These are phyloP conservation scores for Fulica atra DNA, from an alignment of 2,113 vertebrate genomes.

Conservation along the genomic window DNA sequence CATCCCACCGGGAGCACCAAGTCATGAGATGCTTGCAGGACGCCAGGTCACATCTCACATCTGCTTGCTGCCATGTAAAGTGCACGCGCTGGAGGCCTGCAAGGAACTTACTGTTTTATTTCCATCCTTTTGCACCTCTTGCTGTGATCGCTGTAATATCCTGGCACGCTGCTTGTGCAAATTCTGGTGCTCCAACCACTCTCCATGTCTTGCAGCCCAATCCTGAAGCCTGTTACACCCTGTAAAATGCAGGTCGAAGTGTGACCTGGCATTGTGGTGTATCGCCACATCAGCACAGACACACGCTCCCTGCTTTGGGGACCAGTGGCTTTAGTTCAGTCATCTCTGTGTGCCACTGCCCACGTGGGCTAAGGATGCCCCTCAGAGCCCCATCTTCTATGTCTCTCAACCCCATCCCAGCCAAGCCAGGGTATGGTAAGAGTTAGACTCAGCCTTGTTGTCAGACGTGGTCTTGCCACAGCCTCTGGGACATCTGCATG, in stretches of 20 bases:
- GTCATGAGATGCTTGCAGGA: not conserved
- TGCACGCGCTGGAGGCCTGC: not conserved
- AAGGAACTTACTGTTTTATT: not conserved
- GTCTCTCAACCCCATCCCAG: not conserved
- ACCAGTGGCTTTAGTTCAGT: not conserved
- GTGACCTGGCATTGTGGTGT: not conserved
- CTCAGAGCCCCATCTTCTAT: not conserved
- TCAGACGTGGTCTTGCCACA: not conserved
- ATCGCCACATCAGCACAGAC: not conserved
- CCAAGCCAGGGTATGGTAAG: not conserved
- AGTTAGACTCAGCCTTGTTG: not conserved
- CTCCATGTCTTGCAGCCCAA: not conserved
- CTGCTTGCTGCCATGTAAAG: not conserved
- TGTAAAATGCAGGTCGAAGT: not conserved
- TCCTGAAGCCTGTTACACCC: not conserved
- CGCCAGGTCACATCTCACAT: not conserved
- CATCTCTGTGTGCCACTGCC: not conserved
- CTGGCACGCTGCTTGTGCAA: not conserved
- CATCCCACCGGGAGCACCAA: not conserved
- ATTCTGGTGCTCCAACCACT: not conserved
- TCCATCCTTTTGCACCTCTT: not conserved
- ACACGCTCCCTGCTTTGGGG: not conserved
- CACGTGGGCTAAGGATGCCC: accelerated
- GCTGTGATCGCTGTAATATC: not conserved
- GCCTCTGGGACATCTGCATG: accelerated